These are phyloP conservation scores for Dascyllus trimaculatus DNA, from an alignment of 2,113 vertebrate genomes.

Conservation along the genomic window DNA sequence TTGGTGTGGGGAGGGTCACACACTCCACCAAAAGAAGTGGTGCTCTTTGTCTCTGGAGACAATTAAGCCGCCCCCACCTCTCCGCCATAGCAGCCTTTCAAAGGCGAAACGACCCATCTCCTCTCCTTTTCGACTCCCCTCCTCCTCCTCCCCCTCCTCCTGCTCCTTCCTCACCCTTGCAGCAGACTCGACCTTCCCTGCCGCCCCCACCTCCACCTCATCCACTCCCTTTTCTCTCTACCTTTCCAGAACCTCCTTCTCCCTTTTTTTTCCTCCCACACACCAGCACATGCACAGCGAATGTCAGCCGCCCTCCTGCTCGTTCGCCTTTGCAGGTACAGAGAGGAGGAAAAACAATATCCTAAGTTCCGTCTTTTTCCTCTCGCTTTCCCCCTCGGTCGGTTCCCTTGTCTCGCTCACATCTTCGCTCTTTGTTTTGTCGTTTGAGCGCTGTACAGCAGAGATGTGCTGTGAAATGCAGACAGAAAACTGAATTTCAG, in stretches of 20 bases:
- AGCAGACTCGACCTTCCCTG: background rate
- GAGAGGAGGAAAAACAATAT: background rate
- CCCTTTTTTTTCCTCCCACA: conserved; percentile 21
- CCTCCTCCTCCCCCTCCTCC: conserved; percentile 35
- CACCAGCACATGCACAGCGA: background rate
- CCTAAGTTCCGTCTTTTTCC: background rate
- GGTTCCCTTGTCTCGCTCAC: background rate
- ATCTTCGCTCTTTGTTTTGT: background rate
- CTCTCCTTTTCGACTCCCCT: conserved; percentile 35
- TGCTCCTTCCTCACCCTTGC: conserved; percentile 30
- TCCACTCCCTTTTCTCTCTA: conserved; percentile 8
- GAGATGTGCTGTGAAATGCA: background rate
- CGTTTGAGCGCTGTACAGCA: no score
- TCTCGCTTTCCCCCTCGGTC: background rate
- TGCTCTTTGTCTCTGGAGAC: conserved; percentile 68
- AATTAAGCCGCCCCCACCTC: conserved; percentile 29
- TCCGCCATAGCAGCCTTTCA: conserved; percentile 46
- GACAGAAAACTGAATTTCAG: background rate
- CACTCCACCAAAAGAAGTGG: conserved; percentile 53
- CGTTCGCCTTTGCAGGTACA: background rate
- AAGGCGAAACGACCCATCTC: conserved; percentile 49
- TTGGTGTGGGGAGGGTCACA: conserved; percentile 44
- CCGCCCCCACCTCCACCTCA: background rate
- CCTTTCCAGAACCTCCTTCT: background rate
- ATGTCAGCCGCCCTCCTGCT: background rate